Evolutionary conservation across 2,888 invertebrate genomes (phyloP).

Genomic region (Philereme transversata): DNA sequence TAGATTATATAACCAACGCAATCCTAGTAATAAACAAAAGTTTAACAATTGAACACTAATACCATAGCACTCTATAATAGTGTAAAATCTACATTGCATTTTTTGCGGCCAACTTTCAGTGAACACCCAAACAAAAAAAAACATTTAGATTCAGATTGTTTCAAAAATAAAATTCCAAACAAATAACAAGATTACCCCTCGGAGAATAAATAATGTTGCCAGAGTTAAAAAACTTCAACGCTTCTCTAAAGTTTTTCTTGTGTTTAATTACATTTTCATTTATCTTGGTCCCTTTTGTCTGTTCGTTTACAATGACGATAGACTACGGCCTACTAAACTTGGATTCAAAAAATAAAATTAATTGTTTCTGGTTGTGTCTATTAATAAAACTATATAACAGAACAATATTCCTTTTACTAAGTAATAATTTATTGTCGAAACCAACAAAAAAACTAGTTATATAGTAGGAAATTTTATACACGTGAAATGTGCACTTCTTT

Average conservation of each 20-base stretch:
- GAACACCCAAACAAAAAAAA: conserved; percentile 5
- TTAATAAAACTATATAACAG: too few species aligned
- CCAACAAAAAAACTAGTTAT: too few species aligned
- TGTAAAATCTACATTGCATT: background rate
- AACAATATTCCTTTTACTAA: too few species aligned
- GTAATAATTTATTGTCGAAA: too few species aligned
- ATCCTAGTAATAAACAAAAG: too few species aligned
- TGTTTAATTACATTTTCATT: conserved; percentile 80
- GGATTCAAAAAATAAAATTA: conserved; percentile 21
- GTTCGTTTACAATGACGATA: conserved; percentile 41
- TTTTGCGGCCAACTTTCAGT: conserved; percentile 6
- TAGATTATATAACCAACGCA: too few species aligned
- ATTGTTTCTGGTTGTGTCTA: background rate
- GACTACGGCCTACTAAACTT: conserved; percentile 45
- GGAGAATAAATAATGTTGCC: conserved; percentile 70
- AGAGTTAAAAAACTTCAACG: conserved; percentile 68
- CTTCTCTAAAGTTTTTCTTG: conserved; percentile 68
- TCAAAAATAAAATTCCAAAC: conserved; percentile 50
- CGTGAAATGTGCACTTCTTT: too few species aligned
- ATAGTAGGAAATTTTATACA: too few species aligned
- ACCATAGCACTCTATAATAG: too few species aligned
- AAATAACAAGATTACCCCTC: conserved; percentile 66
- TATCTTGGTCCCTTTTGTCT: conserved; percentile 67
- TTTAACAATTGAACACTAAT: too few species aligned
- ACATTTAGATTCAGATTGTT: conserved; percentile 28